Base-by-base conservation (phyloP, 1,140 invertebrate genomes). In the Bombus affinis region DNA sequence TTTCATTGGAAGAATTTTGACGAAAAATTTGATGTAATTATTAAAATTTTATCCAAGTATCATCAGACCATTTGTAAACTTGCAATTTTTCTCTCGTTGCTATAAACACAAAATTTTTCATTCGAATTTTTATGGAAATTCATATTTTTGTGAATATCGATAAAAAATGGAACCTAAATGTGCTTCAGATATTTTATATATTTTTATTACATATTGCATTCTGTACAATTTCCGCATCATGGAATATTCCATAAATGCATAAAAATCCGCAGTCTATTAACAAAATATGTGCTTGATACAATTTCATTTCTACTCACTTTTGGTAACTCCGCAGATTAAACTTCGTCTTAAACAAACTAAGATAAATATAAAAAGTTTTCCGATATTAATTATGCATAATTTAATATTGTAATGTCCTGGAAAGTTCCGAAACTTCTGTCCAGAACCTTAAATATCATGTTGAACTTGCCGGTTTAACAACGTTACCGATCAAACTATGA, bases 391-490 rank as follows among this genome's bases (percentile, higher is more conserved):
- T 15, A 66, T 25, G 25, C 32, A 12, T 44, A 47, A 68, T 79
- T 79, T 68, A 79, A 79, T 79, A 79, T 79, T 79, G 13, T 79
- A 79, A 79, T 79, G 68, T 70, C 32, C n/a, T 32, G 12, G 32
- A 32, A 37, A 53, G 65, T 68, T 68, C 5, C 44, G 5, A 1
- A 68, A 79, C 65, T 77, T 62, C 28, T 37, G 37, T 5, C 25
- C 28, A 39, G 37, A 15, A 37, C 35, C 57, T 42, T 79, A 35
- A 79, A 79, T 68, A 79, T 79, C 77, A 12, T 53, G 62, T 68
- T 68, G 65, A 68, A 70, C 77, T 79, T 68, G 42, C 25, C 28
- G 42, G n/a, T 66, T 79, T 79, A 79, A 79, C 47, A 79, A 66
- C 39, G n/a, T 79, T 47, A 79, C 76, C 42, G 77, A 53, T 70